Base-by-base conservation (phyloP, 2,113 vertebrate genomes). In the Dolichallabes microphthalmus region DNA sequence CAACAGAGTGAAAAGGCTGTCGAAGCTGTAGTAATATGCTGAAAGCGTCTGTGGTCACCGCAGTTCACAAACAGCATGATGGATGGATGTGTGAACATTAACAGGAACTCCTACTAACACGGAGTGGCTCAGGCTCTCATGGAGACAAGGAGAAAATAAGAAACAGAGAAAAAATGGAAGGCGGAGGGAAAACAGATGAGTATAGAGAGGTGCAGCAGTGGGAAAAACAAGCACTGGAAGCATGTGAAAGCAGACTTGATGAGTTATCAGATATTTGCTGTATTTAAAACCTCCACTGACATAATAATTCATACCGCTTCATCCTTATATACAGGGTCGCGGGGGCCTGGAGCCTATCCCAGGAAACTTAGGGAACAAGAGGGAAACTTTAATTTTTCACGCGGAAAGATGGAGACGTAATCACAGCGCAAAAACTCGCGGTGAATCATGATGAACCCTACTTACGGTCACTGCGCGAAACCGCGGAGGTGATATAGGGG, bases 31-130 rank as follows among this genome's bases (percentile, higher is more conserved):
- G 19, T 84, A 39, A 71, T 57, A 68, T 39, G 35, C 45, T 57
- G 74, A 64, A 66, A 66, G 60, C 20, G 10, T 76, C 58, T 57
- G 75, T 3, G 61, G 50, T 79, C 52, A 58, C 45, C 45, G 30
- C n/a, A 10, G 22, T 79, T 58, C 39, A 68, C 5, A 32, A 39
- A 85, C 64, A 64, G 32, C 52, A n/a, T 45, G 64, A 57, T 60
- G 53, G 53, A 79, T 85, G 5, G 35, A 50, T 50, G 32, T 20
- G 63, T 25, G 61, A 68, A 66, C 50, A 78, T 69, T 52, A 79
- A 57, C 19, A 79, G 20, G 35, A 80, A 81, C 39, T 50, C 60
- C 61, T 0, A 66, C 2, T 50, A 52, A 17, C 57, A 52, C 32
- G 15, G 3, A 45, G 15, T 83, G 66, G 30, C 55, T 39, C 22